Base-by-base conservation (phyloP, 1,140 invertebrate genomes). In the Papilio aristodemus region DNA sequence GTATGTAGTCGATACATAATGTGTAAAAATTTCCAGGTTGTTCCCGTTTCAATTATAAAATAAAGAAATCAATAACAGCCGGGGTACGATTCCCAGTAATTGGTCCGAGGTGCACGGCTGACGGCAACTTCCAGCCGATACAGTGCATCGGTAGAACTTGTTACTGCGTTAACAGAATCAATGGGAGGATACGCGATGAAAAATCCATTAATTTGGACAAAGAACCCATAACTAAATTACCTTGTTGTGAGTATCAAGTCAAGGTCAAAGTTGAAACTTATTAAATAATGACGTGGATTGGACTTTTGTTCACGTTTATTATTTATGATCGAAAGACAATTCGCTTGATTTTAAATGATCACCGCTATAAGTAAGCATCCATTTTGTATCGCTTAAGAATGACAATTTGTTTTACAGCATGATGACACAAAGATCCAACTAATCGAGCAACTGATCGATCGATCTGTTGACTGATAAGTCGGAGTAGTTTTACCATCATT, bases 111-210 rank as follows among this genome's bases (percentile, higher is more conserved):
- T 94, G 93, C 75, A 83, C 89, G 0, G 37, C 85, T 0, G 90
- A 93, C 71, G 94, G 94, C 0, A 92, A 91, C 72, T 94, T 91
- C 79, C 91, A 94, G 73, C 84, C 90, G 6, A 67, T 94, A 8
- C 94, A 94, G 72, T 94, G 93, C 71, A 79, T 93, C 1, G 78
- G 73, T 14, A 89, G 88, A 11, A 79, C 71, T 7, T 94, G 93
- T 78, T 85, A 93, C 69, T 94, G 94, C 70, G 92, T 94, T 2
- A 83, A 93, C 69, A 69, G 72, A 17, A 69, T 86, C 58, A 92
- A 91, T 59, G 93, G 93, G 6, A 71, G 76, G 6, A 86, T 89
- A 6, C 77, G 74, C 0, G 74, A 77, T 0, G 71, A 75, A 5
- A 68, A 76, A 0, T 70, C 58, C 0, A 73, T 91, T 5, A 80